Conservation (phyloP, 2,797 vertebrate genomes). For the Brachyalestes nurse region DNA sequence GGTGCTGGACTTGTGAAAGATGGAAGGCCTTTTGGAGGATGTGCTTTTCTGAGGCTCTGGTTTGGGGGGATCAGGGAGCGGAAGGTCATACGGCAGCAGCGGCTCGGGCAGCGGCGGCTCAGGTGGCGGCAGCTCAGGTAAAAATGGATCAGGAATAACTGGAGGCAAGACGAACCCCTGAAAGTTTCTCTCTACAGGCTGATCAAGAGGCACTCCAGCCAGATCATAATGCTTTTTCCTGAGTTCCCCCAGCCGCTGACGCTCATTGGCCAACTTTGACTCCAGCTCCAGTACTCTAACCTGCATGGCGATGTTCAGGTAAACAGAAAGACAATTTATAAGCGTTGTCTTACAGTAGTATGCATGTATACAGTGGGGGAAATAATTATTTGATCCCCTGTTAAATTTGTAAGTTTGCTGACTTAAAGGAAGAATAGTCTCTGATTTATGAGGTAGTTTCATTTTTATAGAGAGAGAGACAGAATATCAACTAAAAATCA, state of each 20-base stretch:
- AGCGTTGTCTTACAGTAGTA: too few species aligned
- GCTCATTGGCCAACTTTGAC: slow-evolving; percentile 88
- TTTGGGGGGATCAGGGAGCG: slow-evolving; percentile 29
- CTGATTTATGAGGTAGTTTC: too few species aligned
- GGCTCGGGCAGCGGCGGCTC: slow-evolving; percentile 26
- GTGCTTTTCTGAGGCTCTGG: slow-evolving; percentile 29
- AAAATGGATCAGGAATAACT: slow-evolving; percentile 24
- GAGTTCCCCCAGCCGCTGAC: slow-evolving; percentile 90
- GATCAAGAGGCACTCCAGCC: slow-evolving; percentile 40
- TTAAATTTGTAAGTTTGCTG: too few species aligned
- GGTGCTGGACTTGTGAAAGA: slow-evolving; percentile 77
- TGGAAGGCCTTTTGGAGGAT: slow-evolving; percentile 58
- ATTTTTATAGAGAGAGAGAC: too few species aligned
- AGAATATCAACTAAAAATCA: too few species aligned
- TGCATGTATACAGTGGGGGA: too few species aligned
- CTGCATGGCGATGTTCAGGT: slow-evolving; percentile 64
- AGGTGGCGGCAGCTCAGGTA: slow-evolving; percentile 34
- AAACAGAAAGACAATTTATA: neutral
- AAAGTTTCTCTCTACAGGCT: neutral
- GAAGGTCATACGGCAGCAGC: slow-evolving; percentile 28
- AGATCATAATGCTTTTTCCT: slow-evolving; percentile 93
- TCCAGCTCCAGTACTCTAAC: slow-evolving; percentile 95
- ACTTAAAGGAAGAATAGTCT: too few species aligned
- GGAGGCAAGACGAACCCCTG: slow-evolving; percentile 50
- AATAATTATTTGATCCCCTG: too few species aligned